Percentiles rank a stretch among this genome's conserved stretches.
Evolutionary conservation across 2,888 invertebrate genomes (phyloP).

Genomic region (Drosophila parthenogenetica): DNA sequence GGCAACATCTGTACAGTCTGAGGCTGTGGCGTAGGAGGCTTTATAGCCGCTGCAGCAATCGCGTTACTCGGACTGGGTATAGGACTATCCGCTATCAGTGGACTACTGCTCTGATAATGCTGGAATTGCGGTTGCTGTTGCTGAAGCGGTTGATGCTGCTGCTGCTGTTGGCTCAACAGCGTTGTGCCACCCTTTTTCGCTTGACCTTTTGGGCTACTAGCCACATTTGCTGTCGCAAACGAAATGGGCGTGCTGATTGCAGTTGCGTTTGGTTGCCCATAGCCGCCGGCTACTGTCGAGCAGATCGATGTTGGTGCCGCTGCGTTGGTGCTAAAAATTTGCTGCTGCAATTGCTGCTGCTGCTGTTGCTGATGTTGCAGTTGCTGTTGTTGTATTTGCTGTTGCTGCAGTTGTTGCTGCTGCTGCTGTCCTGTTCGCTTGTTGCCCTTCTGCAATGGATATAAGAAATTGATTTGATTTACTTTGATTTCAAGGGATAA

Average conservation of each 20-base stretch:
- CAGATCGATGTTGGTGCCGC: conserved; percentile 76
- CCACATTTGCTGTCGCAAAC: conserved; percentile 85
- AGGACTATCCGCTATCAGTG: conserved; percentile 85
- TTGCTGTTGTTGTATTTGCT: conserved; percentile 57
- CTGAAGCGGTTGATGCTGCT: conserved; percentile 77
- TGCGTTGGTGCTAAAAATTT: conserved; percentile 82
- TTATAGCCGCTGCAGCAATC: conserved; percentile 82
- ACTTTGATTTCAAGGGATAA: no score
- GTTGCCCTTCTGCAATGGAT: conserved; percentile 81
- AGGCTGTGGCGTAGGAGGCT: conserved; percentile 83
- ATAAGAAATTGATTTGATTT: neutral
- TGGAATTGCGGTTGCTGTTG: conserved; percentile 78
- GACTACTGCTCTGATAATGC: conserved; percentile 84
- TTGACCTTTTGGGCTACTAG: conserved; percentile 85
- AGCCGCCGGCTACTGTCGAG: conserved; percentile 78
- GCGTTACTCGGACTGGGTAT: conserved; percentile 84
- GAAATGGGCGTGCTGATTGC: conserved; percentile 84
- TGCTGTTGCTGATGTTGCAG: conserved; percentile 61
- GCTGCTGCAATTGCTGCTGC: conserved; percentile 74
- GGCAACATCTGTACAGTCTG: conserved; percentile 83
- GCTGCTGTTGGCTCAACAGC: conserved; percentile 76
- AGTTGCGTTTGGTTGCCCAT: conserved; percentile 84
- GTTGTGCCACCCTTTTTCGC: conserved; percentile 83
- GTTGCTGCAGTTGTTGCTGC: conserved; percentile 54
- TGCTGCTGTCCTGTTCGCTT: conserved; percentile 65